Base-by-base conservation (phyloP, 2,113 vertebrate genomes). In the Cygnus buccinator region DNA sequence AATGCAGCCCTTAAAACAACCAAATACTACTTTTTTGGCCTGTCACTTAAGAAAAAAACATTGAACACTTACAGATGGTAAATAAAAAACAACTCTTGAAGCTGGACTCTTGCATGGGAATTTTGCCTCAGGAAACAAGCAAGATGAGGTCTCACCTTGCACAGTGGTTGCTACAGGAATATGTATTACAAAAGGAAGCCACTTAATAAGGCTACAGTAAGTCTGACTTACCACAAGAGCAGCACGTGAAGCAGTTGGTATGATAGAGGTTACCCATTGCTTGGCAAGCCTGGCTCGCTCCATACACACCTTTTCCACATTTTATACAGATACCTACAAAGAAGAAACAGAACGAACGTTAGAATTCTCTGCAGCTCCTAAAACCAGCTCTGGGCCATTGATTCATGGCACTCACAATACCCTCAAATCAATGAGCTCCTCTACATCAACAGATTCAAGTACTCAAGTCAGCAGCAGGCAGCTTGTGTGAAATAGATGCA, bases 251-350 rank as follows among this genome's bases (percentile, higher is more conserved):
- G 97, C 99, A 99, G 97, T 99, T 99, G 15, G 99, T 99, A 95
- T 99, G 99, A 85, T 99, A 99, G 67, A 99, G 98, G 97, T 99
- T 99, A 73, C 99, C 99, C 99, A 99, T 99, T 7, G 99, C 99
- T 96, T 99, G 99, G 97, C 99, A 99, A 11, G 99, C 99, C 89
- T 99, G 99, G 95, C 99, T 99, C 20, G 99, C 99, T 97, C 99
- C 99, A 19, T 99, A 99, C 76, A 99, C 99, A 35, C 99, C 99
- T 90, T 99, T 99, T 83, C 99, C 99, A 95, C 99, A 99, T 96
- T 99, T 99, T 97, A 99, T 98, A 97, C 99, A 99, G 96, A 99
- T 99, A 96, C 99, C 99, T 99, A 41, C 6, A 89, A 91, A 98
- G 74, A 70, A 84, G 68, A 79, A 86, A 92, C 28, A 96, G 52